A percentile compares a stretch with the other conserved stretches of the same genome.
Evolutionary conservation across 2,888 invertebrate genomes (phyloP).

Genomic region (Liposcelis brunnea): DNA sequence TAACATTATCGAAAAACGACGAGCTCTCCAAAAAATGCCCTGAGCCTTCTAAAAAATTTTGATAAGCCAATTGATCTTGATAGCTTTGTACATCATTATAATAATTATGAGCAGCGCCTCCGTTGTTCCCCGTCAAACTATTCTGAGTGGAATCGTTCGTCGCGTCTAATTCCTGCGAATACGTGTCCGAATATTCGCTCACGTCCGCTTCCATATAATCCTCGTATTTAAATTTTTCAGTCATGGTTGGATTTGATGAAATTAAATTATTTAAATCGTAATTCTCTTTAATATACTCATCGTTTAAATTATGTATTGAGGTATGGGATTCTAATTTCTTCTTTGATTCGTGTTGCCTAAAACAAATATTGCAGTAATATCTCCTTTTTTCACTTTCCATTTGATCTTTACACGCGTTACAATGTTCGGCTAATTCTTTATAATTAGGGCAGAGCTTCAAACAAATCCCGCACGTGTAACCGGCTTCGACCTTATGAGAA

Average conservation of each 20-base stretch:
- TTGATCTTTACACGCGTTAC: conserved; percentile 26
- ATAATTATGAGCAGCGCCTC: not conserved
- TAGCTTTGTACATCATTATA: not conserved
- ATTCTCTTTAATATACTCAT: conserved; percentile 19
- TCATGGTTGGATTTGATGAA: conserved; percentile 5
- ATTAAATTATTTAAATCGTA: conserved; percentile 5
- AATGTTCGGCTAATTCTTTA: conserved; percentile 31
- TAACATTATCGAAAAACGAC: conserved; percentile 4
- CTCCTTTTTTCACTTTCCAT: conserved; percentile 19
- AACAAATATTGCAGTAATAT: conserved; percentile 28
- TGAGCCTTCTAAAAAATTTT: conserved; percentile 3
- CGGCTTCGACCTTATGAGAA: conserved; percentile 33
- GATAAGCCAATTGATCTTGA: conserved; percentile 4
- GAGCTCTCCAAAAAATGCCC: conserved; percentile 4
- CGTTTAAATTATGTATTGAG: conserved; percentile 33
- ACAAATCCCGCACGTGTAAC: conserved; percentile 37
- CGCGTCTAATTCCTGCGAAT: not conserved
- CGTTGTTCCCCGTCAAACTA: not conserved
- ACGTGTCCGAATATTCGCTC: conserved; percentile 2
- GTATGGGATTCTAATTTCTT: conserved; percentile 34
- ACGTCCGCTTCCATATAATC: not conserved
- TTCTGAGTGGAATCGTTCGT: not conserved
- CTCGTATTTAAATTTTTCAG: conserved; percentile 4
- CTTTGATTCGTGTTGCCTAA: conserved; percentile 35
- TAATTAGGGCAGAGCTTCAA: conserved; percentile 32